Evolutionary conservation across 2,113 vertebrate genomes (phyloP).

Genomic region (Tragelaphus strepsiceros): DNA sequence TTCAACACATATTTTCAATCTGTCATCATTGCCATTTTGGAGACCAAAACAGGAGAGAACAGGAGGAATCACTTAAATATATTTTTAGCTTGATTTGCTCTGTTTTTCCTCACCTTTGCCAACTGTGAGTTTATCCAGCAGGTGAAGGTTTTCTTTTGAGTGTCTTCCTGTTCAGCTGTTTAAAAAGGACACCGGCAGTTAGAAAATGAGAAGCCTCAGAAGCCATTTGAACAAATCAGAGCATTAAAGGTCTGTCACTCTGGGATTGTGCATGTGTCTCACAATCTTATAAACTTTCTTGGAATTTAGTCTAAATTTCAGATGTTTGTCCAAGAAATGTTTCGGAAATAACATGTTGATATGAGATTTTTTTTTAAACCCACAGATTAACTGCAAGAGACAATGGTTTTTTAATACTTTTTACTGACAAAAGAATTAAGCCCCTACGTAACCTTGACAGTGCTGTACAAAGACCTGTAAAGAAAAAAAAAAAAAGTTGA

Average conservation of each 20-base stretch:
- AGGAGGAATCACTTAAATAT: background rate
- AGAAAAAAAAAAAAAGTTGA: background rate
- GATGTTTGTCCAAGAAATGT: background rate
- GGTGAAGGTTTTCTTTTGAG: slow-evolving; percentile 97
- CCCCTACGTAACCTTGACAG: background rate
- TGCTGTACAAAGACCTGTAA: background rate
- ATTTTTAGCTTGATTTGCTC: background rate
- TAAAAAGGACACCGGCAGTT: slow-evolving; percentile 11
- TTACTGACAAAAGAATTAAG: background rate
- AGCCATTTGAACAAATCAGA: background rate
- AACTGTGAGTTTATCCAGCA: slow-evolving; percentile 96
- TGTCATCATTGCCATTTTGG: background rate
- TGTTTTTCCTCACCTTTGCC: slow-evolving; percentile 86
- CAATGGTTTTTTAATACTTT: background rate
- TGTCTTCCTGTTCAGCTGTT: slow-evolving; percentile 92
- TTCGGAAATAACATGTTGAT: background rate
- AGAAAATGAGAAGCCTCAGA: background rate
- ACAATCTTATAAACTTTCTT: background rate
- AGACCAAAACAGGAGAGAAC: background rate
- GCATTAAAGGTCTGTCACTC: background rate
- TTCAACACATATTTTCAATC: background rate
- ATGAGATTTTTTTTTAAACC: background rate
- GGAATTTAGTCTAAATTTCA: background rate
- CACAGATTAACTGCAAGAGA: background rate
- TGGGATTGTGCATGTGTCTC: rapidly evolving